Evolutionary conservation across 2,113 vertebrate species (phyloP).

Genomic region (Sporophila hypoxantha): DNA sequence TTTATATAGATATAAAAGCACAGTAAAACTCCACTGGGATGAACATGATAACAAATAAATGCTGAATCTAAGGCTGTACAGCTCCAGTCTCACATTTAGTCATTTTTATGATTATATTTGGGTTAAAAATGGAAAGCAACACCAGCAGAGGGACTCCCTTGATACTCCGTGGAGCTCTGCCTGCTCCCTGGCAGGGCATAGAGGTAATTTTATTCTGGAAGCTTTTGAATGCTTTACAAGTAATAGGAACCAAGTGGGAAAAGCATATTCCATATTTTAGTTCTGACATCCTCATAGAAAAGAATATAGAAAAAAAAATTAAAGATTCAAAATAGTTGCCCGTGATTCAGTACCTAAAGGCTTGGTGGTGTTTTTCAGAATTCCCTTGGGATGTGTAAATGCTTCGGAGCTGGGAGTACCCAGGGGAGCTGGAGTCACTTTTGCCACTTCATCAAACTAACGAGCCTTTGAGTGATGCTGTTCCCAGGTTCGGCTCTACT

Average conservation of each 20-base stretch:
- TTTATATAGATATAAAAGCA: constrained; percentile 45
- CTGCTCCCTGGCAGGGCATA: constrained; percentile 26
- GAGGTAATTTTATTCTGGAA: constrained; percentile 63
- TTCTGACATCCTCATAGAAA: constrained; percentile 66
- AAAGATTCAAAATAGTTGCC: constrained; percentile 68
- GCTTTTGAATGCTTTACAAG: constrained; percentile 69
- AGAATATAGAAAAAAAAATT: constrained; percentile 55
- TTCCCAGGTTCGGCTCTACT: constrained; percentile 56
- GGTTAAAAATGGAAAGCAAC: constrained; percentile 59
- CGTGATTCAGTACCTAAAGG: constrained; percentile 71
- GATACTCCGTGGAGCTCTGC: constrained; percentile 28
- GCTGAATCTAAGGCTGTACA: constrained; percentile 38
- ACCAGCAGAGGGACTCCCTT: constrained; percentile 44
- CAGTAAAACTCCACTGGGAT: constrained; percentile 32
- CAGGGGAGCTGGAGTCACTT: constrained; percentile 52
- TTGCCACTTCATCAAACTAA: constrained; percentile 79
- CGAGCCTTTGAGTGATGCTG: constrained; percentile 69
- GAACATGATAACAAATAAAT: constrained; percentile 56
- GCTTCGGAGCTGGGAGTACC: constrained; percentile 59
- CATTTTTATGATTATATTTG: constrained; percentile 67
- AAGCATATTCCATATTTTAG: constrained; percentile 72
- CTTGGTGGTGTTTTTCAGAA: constrained; percentile 69
- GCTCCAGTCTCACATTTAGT: constrained; percentile 59
- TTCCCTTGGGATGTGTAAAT: constrained; percentile 64
- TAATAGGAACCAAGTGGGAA: constrained; percentile 69